A percentile compares a stretch with the other conserved stretches of the same genome.
Evolutionary conservation across 2,113 vertebrate genomes (phyloP).

Genomic region (Oophaga pumilio): DNA sequence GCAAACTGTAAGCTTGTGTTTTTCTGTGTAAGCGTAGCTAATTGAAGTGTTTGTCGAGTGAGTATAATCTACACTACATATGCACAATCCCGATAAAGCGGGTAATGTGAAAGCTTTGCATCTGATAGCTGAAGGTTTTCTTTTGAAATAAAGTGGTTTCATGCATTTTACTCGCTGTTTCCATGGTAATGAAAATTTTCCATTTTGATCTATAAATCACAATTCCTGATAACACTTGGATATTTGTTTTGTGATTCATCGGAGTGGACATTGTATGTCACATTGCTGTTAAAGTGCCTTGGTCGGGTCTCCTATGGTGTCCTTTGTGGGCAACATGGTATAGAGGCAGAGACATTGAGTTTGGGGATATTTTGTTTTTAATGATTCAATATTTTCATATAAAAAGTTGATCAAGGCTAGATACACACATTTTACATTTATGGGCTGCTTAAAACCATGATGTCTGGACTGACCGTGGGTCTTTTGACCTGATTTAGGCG

Average conservation of each 20-base stretch:
- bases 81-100: not conserved
- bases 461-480: too few relatives aligned
- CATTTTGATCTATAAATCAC: not conserved
- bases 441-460: too few relatives aligned
- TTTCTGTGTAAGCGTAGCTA: not conserved
- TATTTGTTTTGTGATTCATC: not conserved
- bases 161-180: constrained; percentile 15
- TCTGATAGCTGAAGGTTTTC: not conserved
- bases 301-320: too few relatives aligned
- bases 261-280: too few relatives aligned
- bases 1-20: not conserved
- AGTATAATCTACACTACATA: not conserved
- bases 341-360: too few relatives aligned
- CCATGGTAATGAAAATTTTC: constrained; percentile 22
- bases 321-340: too few relatives aligned
- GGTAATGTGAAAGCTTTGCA: not conserved
- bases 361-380: too few relatives aligned
- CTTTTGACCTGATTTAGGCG: too few relatives aligned
- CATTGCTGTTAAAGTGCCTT: not conserved
- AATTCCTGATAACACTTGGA: not conserved
- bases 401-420: not conserved
- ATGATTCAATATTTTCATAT: not conserved
- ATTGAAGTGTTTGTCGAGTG: not conserved
- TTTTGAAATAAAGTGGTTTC: not conserved
- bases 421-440: too few relatives aligned